Conservation (phyloP, 2,888 invertebrate species). For the Alloscopus bannaensis region DNA sequence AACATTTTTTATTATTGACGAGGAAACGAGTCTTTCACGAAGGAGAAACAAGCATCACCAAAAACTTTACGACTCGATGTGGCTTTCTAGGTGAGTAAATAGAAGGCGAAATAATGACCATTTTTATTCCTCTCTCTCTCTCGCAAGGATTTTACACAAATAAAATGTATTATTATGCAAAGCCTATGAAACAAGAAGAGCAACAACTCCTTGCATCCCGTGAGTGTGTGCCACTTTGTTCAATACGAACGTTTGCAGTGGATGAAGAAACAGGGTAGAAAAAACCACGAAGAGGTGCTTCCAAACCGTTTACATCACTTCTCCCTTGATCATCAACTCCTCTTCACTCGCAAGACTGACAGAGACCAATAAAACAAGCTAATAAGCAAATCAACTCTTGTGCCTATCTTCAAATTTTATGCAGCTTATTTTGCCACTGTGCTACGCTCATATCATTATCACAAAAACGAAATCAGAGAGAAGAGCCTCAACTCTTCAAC, state of each 20-base stretch:
- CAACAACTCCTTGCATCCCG: constrained; percentile 58
- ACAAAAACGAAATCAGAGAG: too few relatives aligned
- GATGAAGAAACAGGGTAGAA: constrained; percentile 20
- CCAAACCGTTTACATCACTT: too few relatives aligned
- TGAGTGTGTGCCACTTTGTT: constrained; percentile 42
- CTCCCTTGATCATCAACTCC: too few relatives aligned
- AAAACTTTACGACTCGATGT: background rate
- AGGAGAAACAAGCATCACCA: constrained; percentile 17
- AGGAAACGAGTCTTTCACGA: too few relatives aligned
- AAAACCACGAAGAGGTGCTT: too few relatives aligned
- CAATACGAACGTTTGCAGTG: constrained; percentile 3
- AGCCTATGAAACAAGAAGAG: constrained; percentile 58
- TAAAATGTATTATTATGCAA: constrained; percentile 62
- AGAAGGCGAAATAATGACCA: constrained; percentile 53
- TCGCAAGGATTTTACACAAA: too few relatives aligned
- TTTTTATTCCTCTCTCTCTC: too few relatives aligned
- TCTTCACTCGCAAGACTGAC: constrained; percentile 47
- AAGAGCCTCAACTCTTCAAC: too few relatives aligned
- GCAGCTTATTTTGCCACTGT: constrained; percentile 66
- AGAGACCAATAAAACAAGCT: constrained; percentile 64
- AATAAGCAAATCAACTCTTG: constrained; percentile 66
- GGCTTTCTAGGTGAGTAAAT: constrained; percentile 34
- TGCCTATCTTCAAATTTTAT: constrained; percentile 62
- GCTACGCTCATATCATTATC: constrained; percentile 62
- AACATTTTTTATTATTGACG: too few relatives aligned